Evolutionary conservation across 35 echinoderm and acorn worm species (phyloP).

Genomic region (Acanthaster planci): DNA sequence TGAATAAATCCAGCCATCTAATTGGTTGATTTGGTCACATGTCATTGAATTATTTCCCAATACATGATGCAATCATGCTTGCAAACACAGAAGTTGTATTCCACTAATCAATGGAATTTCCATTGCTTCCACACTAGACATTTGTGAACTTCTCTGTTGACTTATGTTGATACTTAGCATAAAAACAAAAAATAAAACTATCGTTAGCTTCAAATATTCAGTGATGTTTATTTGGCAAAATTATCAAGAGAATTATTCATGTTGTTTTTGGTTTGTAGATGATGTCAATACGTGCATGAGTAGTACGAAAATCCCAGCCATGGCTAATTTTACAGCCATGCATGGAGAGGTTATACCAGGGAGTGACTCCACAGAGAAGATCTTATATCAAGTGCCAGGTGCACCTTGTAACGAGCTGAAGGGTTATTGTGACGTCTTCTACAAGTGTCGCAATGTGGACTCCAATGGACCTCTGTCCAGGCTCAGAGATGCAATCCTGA

Average conservation of each 20-base stretch:
- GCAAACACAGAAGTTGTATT: too few relatives aligned
- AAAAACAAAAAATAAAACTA: neutral
- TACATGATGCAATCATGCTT: too few relatives aligned
- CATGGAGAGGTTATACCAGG: conserved; percentile 49
- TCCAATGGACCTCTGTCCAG: conserved; percentile 89
- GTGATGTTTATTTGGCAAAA: neutral
- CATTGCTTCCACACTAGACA: too few relatives aligned
- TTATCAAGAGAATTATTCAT: neutral
- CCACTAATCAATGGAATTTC: too few relatives aligned
- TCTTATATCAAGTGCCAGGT: conserved; percentile 76
- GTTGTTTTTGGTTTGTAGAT: neutral
- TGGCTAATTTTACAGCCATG: conserved; percentile 40
- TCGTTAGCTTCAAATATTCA: neutral
- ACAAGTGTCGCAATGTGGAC: conserved; percentile 87
- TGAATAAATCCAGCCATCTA: too few relatives aligned
- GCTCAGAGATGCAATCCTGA: conserved; percentile 81
- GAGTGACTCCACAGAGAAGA: neutral
- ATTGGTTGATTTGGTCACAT: too few relatives aligned
- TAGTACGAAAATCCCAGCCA: conserved; percentile 39
- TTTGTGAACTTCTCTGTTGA: too few relatives aligned
- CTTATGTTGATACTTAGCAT: too few relatives aligned
- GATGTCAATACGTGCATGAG: conserved; percentile 41
- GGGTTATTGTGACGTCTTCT: conserved; percentile 97
- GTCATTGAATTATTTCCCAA: too few relatives aligned
- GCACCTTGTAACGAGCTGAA: conserved; percentile 82